Conservation (phyloP, 1,140 invertebrate genomes). For the Musca domestica region DNA sequence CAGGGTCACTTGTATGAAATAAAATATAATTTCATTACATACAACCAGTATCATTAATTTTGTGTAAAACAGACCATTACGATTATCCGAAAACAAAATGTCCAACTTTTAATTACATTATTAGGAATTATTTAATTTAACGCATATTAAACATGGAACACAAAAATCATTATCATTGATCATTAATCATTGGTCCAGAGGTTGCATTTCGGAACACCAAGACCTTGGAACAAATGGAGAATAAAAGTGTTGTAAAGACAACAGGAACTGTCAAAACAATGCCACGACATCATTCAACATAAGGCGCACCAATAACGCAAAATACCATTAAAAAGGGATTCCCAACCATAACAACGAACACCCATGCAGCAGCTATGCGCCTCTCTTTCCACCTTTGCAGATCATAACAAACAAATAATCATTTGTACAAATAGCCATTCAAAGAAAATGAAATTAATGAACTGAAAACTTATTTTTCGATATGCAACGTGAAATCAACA, state of each 20-base stretch:
- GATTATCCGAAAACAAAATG: too few relatives aligned
- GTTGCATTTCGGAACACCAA: constrained; percentile 21
- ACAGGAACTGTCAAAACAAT: constrained; percentile 47
- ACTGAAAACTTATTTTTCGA: constrained; percentile 7
- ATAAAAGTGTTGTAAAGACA: constrained; percentile 34
- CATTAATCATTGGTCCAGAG: constrained; percentile 44
- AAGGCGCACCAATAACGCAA: constrained; percentile 41
- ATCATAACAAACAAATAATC: background rate
- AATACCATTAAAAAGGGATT: constrained; percentile 9
- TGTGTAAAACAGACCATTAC: too few relatives aligned
- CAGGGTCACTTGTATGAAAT: too few relatives aligned
- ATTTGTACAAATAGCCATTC: background rate
- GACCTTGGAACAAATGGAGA: background rate
- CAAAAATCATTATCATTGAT: constrained; percentile 40
- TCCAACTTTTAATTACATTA: constrained; percentile 6
- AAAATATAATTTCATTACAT: too few relatives aligned
- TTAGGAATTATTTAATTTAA: constrained; percentile 20
- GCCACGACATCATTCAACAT: constrained; percentile 51
- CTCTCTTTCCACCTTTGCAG: too few relatives aligned
- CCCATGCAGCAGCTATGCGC: too few relatives aligned
- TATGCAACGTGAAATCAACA: background rate
- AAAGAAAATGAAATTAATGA: constrained; percentile 7
- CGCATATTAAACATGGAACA: constrained; percentile 9
- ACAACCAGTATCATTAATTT: too few relatives aligned
- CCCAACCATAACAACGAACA: constrained; percentile 33